These are phyloP conservation scores for Podargus strigoides DNA, from an alignment of 2,797 vertebrate genomes.

Conservation along the genomic window DNA sequence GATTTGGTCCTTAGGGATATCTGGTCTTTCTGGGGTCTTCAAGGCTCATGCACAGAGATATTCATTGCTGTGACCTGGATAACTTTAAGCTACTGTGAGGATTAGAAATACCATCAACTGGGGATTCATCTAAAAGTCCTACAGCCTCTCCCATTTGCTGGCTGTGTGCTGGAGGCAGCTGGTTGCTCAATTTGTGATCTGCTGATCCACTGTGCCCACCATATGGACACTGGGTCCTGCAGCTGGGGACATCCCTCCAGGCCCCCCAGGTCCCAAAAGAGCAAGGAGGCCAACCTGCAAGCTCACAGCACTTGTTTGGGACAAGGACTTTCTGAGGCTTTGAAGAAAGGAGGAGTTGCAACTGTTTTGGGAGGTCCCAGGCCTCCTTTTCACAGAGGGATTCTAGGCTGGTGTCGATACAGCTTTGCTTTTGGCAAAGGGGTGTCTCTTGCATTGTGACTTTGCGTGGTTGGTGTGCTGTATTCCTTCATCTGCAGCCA, in stretches of 20 bases:
- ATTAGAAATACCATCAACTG: background rate
- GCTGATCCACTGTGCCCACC: background rate
- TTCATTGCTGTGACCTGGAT: background rate
- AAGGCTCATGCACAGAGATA: background rate
- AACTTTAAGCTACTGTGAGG: background rate
- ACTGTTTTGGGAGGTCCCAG: background rate
- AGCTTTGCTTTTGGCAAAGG: background rate
- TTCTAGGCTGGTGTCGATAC: background rate
- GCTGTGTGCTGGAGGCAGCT: background rate
- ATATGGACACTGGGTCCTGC: background rate
- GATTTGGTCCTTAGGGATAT: background rate
- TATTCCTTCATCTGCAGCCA: background rate
- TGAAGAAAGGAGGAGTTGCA: background rate
- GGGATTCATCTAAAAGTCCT: background rate
- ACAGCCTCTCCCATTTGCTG: background rate
- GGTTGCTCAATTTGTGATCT: background rate
- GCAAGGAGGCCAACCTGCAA: background rate
- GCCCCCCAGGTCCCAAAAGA: background rate
- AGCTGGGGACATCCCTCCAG: background rate
- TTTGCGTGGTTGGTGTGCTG: background rate
- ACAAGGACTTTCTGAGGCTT: background rate
- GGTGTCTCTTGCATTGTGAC: background rate
- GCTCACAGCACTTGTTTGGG: background rate
- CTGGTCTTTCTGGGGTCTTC: background rate
- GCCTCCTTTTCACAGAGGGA: fast-evolving